Conservation (phyloP, 2,888 invertebrate species). For the Lithophane ornitopus region DNA sequence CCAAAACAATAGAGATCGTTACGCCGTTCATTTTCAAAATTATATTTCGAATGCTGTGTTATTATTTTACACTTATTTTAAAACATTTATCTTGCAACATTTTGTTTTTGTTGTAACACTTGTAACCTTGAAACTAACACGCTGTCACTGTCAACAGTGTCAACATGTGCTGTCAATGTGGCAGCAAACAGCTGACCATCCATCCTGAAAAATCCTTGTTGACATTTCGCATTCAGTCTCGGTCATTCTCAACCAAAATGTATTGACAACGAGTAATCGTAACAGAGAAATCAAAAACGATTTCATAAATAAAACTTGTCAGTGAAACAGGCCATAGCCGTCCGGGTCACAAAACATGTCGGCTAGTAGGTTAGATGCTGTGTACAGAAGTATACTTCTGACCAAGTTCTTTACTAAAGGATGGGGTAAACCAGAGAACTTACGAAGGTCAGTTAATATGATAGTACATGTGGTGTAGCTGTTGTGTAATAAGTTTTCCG, state of each 20-base stretch:
- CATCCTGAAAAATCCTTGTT: conserved; percentile 60
- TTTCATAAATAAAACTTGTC: conserved; percentile 64
- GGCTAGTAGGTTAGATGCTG: conserved; percentile 93
- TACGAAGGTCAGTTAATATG: conserved; percentile 92
- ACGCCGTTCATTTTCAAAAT: not conserved
- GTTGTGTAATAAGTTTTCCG: conserved; percentile 67
- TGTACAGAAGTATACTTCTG: conserved; percentile 96
- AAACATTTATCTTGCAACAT: not conserved
- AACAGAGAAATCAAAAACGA: conserved; percentile 55
- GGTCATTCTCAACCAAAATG: conserved; percentile 75
- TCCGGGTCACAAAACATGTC: conserved; percentile 86
- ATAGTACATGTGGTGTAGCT: conserved; percentile 41
- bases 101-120: not conserved
- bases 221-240: conserved; percentile 63
- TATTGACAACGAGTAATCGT: conserved; percentile 71
- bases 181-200: conserved; percentile 69
- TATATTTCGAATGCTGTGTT: not conserved
- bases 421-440: conserved; percentile 98
- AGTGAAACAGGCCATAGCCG: conserved; percentile 59
- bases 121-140: not conserved
- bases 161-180: conserved; percentile 46
- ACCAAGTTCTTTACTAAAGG: conserved; percentile 98
- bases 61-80: not conserved
- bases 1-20: not conserved
- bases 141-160: conserved; percentile 23